A percentile compares a stretch with the other conserved stretches of the same genome.
Evolutionary conservation across 2,888 invertebrate genomes (phyloP).

Genomic region (Empis stercorea): DNA sequence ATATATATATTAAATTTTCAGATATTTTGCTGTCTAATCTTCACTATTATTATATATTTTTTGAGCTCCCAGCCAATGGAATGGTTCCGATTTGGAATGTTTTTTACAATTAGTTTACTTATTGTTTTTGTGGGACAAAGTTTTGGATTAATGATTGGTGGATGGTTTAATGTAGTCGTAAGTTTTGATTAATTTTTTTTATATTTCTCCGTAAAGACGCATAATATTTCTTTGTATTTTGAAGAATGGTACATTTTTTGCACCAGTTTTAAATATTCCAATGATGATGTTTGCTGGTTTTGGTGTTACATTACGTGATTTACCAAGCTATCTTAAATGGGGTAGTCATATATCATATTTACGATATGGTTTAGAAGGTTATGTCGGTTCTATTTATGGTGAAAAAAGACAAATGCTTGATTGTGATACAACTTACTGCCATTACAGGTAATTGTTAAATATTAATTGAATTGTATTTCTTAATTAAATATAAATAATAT

Average conservation of each 20-base stretch:
- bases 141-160: constrained; percentile 83
- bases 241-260: constrained; percentile 89
- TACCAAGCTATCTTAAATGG: constrained; percentile 79
- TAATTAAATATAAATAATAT: background rate
- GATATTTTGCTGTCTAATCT: constrained; percentile 55
- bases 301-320: constrained; percentile 76
- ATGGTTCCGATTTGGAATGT: constrained; percentile 66
- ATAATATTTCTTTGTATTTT: background rate
- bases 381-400: constrained; percentile 74
- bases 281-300: constrained; percentile 97
- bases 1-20: too few species aligned
- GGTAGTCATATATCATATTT: constrained; percentile 84
- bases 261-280: constrained; percentile 82
- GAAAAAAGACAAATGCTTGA: constrained; percentile 55
- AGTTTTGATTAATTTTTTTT: constrained; percentile 35
- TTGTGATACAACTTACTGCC: constrained; percentile 69
- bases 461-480: background rate
- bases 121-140: constrained; percentile 85
- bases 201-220: background rate
- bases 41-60: constrained; percentile 64
- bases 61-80: constrained; percentile 87
- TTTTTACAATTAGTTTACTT: constrained; percentile 66
- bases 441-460: constrained; percentile 46
- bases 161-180: constrained; percentile 73
- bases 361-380: constrained; percentile 82